A percentile compares a stretch with the other conserved stretches of the same genome.
These are phyloP conservation scores for Acipenser oxyrinchus DNA, from an alignment of 2,797 vertebrate genomes.

Conservation along the genomic window DNA sequence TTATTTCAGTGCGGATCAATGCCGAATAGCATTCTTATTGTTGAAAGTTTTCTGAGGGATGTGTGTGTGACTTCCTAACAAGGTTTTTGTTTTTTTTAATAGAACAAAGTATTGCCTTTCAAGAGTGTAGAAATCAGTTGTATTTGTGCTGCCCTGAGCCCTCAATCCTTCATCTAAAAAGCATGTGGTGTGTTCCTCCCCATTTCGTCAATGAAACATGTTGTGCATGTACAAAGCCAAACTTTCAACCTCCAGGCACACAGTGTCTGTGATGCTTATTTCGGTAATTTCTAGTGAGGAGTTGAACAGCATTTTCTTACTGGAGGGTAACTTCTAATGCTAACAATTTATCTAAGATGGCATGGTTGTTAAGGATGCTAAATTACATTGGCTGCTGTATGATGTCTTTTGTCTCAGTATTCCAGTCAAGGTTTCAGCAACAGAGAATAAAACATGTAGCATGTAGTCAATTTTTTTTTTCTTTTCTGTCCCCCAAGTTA, in stretches of 20 bases:
- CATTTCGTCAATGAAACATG: conserved; percentile 25
- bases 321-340: conserved; percentile 42
- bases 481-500: conserved; percentile 1
- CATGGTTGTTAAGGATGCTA: conserved; percentile 43
- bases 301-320: conserved; percentile 44
- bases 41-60: no score
- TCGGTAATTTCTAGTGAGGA: conserved; percentile 41
- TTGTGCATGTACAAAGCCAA: conserved; percentile 27
- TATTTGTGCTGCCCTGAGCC: conserved; percentile 38
- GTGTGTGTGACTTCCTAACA: no score
- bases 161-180: conserved; percentile 38
- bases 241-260: conserved; percentile 37
- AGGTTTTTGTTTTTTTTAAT: no score
- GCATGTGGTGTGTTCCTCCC: conserved; percentile 9
- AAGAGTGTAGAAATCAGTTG: conserved; percentile 26
- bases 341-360: conserved; percentile 49
- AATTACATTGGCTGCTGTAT: conserved; percentile 27
- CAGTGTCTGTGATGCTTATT: conserved; percentile 32
- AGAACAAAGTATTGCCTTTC: conserved; percentile 4
- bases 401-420: conserved; percentile 24
- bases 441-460: no score
- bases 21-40: no score
- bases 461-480: neutral
- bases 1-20: no score
- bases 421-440: neutral